A percentile compares a stretch with the other conserved stretches of the same genome.
Conservation (phyloP, 2,113 vertebrate genomes). For the Mastomys coucha region DNA sequence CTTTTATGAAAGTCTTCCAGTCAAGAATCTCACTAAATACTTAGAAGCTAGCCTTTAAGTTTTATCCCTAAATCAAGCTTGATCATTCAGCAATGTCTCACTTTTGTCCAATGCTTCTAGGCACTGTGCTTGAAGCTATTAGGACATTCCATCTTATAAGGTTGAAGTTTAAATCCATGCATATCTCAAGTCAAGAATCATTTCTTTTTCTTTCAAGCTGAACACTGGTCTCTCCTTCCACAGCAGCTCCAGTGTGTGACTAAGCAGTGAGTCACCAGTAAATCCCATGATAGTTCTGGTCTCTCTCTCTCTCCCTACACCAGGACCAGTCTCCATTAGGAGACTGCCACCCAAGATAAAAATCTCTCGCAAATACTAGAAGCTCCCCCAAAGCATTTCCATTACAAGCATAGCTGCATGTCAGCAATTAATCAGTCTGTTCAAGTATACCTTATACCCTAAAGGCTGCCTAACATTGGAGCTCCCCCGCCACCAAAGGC, state of each 20-base stretch:
- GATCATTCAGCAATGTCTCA: background rate
- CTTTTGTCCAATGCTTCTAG: background rate
- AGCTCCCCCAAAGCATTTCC: background rate
- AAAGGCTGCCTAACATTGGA: background rate
- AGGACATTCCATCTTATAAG: background rate
- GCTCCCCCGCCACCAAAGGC: background rate
- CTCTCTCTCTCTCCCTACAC: background rate
- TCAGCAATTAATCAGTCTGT: background rate
- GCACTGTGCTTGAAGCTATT: background rate
- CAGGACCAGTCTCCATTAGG: background rate
- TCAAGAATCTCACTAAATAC: background rate
- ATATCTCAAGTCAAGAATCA: slow-evolving; percentile 9
- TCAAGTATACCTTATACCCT: background rate
- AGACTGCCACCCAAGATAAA: background rate
- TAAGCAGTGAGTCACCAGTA: background rate
- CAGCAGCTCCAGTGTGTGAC: background rate
- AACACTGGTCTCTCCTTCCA: slow-evolving; percentile 22
- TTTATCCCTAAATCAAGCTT: slow-evolving; percentile 14
- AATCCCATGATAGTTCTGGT: background rate
- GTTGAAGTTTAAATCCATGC: background rate
- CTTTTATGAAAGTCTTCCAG: slow-evolving; percentile 20
- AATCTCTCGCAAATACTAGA: slow-evolving; percentile 36
- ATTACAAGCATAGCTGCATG: background rate
- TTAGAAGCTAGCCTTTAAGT: slow-evolving; percentile 31
- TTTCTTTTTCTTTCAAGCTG: background rate